Conservation (phyloP, 30 jellyfish, hydroid and myxozoan genomes). For the Phacellophora camtschatica region DNA sequence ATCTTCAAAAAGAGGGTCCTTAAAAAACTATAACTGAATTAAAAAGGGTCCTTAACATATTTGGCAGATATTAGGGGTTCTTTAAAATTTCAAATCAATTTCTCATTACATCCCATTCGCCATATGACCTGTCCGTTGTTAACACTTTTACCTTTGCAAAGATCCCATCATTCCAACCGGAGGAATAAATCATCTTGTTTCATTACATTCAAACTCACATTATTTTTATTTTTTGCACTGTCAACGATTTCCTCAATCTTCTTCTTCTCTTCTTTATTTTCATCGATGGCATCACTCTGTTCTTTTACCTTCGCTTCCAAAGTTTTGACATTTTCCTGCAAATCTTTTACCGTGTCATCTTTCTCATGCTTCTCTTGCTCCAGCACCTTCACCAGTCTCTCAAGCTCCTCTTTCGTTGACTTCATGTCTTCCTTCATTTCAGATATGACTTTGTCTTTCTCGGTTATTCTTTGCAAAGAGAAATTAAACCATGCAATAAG, state of each 20-base stretch:
- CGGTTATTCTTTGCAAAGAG: slow-evolving; percentile 13
- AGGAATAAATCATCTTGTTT: too few species aligned
- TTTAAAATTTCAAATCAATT: too few species aligned
- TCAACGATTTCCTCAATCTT: slow-evolving; percentile 75
- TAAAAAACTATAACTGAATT: too few species aligned
- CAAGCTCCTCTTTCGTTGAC: slow-evolving; percentile 68
- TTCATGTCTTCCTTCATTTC: slow-evolving; percentile 57
- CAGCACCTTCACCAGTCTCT: slow-evolving; percentile 41
- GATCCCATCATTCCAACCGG: too few species aligned
- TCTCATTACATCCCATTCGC: too few species aligned
- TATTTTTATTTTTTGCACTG: slow-evolving; percentile 62
- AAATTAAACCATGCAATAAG: neutral
- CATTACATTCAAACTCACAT: slow-evolving; percentile 79
- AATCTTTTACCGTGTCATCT: slow-evolving; percentile 26
- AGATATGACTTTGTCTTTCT: slow-evolving; percentile 41
- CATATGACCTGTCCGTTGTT: too few species aligned
- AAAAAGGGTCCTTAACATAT: too few species aligned
- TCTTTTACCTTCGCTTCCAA: slow-evolving; percentile 25
- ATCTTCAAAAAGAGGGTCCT: too few species aligned
- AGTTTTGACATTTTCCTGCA: neutral
- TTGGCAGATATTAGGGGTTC: too few species aligned
- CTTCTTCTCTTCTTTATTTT: slow-evolving; percentile 46
- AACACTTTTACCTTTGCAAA: too few species aligned
- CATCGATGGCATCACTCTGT: slow-evolving; percentile 48
- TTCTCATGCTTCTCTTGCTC: slow-evolving; percentile 56